Base-by-base conservation (phyloP, 2,888 invertebrate species). In the Drosophila meridionalis region DNA sequence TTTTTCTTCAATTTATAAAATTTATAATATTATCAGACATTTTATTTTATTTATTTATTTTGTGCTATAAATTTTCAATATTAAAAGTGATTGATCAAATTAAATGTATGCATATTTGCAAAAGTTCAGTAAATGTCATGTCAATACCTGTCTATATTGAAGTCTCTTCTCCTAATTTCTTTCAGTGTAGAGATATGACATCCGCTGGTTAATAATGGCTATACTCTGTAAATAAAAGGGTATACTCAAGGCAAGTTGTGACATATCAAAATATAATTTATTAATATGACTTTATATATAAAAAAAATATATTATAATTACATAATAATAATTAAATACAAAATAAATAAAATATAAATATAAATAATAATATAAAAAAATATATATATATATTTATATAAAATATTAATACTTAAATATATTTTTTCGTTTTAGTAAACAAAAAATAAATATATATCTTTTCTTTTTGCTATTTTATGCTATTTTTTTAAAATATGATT, bases 161-260 rank as follows among this genome's bases (percentile, higher is more conserved):
- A 8, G 3, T 9, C 2, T 1, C 9, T 3, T 34, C 12, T 26
- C 26, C 6, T 2, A 2, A 43, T 60, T 74, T 60, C 3, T 76
- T 26, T 26, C 62, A 79, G 82, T 90, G 90, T 66, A 75, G 12
- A 48, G 57, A 50, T 68, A 55, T 66, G 66, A 70, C 80, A 73
- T 86, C 76, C 81, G 81, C 71, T 78, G 56, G 42, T 63, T 71
- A 63, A 52, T 30, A 57, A 20, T 28, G 3, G 8, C 0, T 14
- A 77, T 43, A 52, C 55, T 52, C 56, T 43, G 0, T 45, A 45
- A 8, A 9, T 8, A 28, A 64, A 28, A 6, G n/a, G 34, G 56
- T n/a, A 28, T 47, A 14, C 43, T 7, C 42, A 40, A 14, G 5
- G 40, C 2, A 14, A 1, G n/a, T 7, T 40, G 6, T n/a, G 43